Conservation (phyloP, 35 echinoderm and acorn worm species). For the Heliocidaris erythrogramma region DNA sequence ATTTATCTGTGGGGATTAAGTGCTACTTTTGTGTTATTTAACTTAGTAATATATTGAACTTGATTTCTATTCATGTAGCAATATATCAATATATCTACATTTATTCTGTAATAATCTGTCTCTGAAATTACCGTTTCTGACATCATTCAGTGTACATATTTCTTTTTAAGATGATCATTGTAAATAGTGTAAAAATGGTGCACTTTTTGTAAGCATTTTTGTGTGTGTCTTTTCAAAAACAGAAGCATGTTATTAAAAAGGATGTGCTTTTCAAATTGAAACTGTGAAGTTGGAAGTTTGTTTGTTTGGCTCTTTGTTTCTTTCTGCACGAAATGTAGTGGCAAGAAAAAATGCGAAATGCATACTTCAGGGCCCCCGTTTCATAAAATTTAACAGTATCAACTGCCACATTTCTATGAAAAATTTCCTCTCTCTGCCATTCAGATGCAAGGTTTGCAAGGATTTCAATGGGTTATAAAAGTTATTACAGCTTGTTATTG, state of each 20-base stretch:
- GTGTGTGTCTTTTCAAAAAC: neutral
- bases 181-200: constrained; percentile 4
- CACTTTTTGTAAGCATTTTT: neutral
- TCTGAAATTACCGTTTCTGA: neutral
- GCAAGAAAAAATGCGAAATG: too few species aligned
- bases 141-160: neutral
- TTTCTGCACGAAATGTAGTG: too few species aligned
- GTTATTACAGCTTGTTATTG: too few species aligned
- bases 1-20: neutral
- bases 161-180: neutral
- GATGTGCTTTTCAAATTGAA: neutral
- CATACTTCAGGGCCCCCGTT: too few species aligned
- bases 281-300: too few species aligned
- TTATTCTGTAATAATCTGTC: neutral
- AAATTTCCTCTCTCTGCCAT: too few species aligned
- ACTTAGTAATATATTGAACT: neutral
- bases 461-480: too few species aligned
- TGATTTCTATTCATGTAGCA: neutral
- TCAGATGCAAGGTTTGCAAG: too few species aligned
- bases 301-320: too few species aligned
- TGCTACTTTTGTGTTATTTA: neutral
- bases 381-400: too few species aligned
- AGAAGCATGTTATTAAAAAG: neutral
- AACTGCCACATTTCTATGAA: too few species aligned
- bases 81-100: neutral